Evolutionary conservation across 2,113 vertebrate genomes (phyloP).

Genomic region (Myiopsitta monachus): DNA sequence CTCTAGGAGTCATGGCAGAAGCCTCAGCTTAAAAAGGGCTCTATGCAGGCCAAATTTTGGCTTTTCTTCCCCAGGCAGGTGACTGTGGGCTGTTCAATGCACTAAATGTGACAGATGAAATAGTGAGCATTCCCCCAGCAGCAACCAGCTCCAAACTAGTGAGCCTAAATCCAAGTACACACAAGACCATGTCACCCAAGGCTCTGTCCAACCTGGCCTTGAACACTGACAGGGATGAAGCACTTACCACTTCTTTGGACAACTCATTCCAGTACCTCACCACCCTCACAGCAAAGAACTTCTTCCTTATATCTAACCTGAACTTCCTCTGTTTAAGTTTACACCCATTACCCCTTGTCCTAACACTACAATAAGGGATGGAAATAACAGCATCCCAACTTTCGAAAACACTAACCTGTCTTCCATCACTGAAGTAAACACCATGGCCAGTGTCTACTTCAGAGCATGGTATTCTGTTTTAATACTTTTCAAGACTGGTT

Average conservation of each 20-base stretch:
- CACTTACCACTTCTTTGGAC: not conserved
- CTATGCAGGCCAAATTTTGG: not conserved
- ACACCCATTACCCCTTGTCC: not conserved
- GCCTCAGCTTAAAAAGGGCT: not conserved
- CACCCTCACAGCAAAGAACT: not conserved
- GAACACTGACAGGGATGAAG: not conserved
- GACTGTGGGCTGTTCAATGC: not conserved
- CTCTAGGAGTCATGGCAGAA: not conserved
- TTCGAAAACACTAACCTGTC: not conserved
- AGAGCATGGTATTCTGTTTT: not conserved
- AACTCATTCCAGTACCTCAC: not conserved
- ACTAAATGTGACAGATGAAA: not conserved
- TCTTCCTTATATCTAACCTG: not conserved
- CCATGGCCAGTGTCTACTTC: not conserved
- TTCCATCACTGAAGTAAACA: not conserved
- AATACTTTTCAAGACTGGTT: not conserved
- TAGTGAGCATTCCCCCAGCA: not conserved
- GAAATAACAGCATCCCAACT: not conserved
- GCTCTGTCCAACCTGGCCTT: not conserved
- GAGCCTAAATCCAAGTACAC: not conserved
- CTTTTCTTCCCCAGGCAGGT: not conserved
- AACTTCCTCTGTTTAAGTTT: not conserved
- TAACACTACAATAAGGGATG: not conserved
- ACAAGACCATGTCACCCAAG: not conserved
- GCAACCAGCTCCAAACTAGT: not conserved